phyloP scores from a whole-genome alignment of 2,113 vertebrate genomes.

The Clarias magur region DNA sequence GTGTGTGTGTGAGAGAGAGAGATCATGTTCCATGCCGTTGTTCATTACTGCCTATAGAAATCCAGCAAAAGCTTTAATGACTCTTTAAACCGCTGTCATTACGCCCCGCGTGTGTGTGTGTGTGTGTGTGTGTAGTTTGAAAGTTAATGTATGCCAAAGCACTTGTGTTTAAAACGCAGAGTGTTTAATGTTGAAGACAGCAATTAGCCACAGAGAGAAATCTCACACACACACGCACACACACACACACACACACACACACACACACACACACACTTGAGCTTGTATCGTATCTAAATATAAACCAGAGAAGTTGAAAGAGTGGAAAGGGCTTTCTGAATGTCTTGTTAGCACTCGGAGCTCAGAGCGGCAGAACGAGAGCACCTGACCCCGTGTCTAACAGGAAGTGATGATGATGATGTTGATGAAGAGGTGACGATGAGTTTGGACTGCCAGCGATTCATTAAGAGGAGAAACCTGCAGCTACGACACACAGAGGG shows the following conservation, averaged over 20 bases:
- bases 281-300: neutral
- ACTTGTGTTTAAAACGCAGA: conserved; percentile 18
- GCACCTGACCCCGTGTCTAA: neutral
- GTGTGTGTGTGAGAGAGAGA: neutral
- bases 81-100: conserved; percentile 20
- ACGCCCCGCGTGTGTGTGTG: conserved; percentile 20
- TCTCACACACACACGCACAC: neutral
- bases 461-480: neutral
- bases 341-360: neutral
- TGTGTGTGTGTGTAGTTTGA: conserved; percentile 4
- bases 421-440: neutral
- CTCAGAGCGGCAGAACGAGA: neutral
- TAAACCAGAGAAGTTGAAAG: neutral
- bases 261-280: conserved; percentile 5
- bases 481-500: neutral
- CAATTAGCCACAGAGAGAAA: conserved; percentile 13
- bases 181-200: conserved; percentile 1
- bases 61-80: conserved; percentile 22
- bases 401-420: neutral
- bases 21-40: conserved; percentile 1
- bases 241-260: conserved; percentile 24
- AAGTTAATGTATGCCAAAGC: conserved; percentile 1
- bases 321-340: neutral
- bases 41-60: conserved; percentile 22
- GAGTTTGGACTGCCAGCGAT: neutral